These are phyloP conservation scores for Sebastes minor DNA, from an alignment of 2,797 vertebrate species.

Conservation along the genomic window DNA sequence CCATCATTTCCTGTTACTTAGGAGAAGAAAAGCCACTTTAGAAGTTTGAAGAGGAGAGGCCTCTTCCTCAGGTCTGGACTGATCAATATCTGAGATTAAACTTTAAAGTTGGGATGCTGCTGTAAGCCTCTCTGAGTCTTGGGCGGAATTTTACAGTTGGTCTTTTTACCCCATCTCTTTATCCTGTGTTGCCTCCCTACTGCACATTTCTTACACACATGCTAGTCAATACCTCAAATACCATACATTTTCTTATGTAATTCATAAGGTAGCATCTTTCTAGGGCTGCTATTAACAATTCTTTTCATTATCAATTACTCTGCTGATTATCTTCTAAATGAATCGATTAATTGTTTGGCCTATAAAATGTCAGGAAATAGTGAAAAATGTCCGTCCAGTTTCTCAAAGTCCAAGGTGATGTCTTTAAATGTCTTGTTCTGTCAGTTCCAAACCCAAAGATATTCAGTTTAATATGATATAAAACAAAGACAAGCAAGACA, in stretches of 20 bases:
- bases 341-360: too few relatives aligned
- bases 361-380: too few relatives aligned
- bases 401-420: too few relatives aligned
- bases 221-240: neutral
- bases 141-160: neutral
- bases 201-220: neutral
- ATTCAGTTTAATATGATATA: too few relatives aligned
- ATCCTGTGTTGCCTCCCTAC: neutral
- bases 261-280: neutral
- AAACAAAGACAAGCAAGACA: too few relatives aligned
- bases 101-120: conserved; percentile 7
- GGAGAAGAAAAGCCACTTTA: conserved; percentile 25
- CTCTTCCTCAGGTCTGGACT: neutral
- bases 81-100: conserved; percentile 17
- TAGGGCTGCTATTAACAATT: too few relatives aligned
- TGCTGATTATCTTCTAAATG: too few relatives aligned
- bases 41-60: neutral
- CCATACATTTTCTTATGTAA: neutral
- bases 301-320: too few relatives aligned
- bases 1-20: neutral
- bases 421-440: too few relatives aligned
- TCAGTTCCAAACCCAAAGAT: too few relatives aligned
- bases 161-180: neutral
- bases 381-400: too few relatives aligned
- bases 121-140: neutral